Conservation (phyloP, 2,113 vertebrate species). For the Hucho hucho region DNA sequence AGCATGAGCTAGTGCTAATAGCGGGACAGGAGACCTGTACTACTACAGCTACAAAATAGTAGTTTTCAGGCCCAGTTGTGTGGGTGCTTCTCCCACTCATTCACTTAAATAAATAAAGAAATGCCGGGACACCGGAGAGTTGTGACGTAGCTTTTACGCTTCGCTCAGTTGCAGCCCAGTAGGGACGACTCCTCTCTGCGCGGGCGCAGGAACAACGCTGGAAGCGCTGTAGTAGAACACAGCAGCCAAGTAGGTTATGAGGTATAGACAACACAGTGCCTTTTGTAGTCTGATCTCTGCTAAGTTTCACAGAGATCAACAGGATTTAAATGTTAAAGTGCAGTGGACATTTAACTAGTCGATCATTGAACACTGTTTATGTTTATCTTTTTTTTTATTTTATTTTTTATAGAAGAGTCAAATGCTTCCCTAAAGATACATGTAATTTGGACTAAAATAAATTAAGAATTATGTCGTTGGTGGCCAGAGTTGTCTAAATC, state of each 20-base stretch:
- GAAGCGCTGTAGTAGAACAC: neutral
- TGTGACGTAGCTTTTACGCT: constrained; percentile 78
- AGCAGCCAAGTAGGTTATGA: constrained; percentile 25
- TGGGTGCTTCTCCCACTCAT: constrained; percentile 71
- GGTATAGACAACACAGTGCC: constrained; percentile 14
- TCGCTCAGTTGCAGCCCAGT: constrained; percentile 57
- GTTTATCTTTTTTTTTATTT: neutral
- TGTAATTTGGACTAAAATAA: neutral
- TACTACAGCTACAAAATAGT: constrained; percentile 30
- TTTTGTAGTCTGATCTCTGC: neutral
- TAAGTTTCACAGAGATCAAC: neutral
- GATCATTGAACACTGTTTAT: neutral
- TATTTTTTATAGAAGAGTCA: neutral
- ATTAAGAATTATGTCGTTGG: neutral
- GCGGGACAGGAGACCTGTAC: constrained; percentile 29
- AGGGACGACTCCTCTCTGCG: constrained; percentile 51
- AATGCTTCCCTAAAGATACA: neutral
- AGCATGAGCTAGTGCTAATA: constrained; percentile 10
- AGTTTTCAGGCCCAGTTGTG: constrained; percentile 55
- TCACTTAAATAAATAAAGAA: constrained; percentile 78
- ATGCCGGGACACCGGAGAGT: constrained; percentile 76
- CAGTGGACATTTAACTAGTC: neutral
- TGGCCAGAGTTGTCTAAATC: too few relatives aligned
- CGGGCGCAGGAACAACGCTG: constrained; percentile 26
- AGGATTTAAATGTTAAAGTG: neutral